phyloP scores from a whole-genome alignment of 2,797 vertebrate species.

The Sternarchorhynchus goeldii region DNA sequence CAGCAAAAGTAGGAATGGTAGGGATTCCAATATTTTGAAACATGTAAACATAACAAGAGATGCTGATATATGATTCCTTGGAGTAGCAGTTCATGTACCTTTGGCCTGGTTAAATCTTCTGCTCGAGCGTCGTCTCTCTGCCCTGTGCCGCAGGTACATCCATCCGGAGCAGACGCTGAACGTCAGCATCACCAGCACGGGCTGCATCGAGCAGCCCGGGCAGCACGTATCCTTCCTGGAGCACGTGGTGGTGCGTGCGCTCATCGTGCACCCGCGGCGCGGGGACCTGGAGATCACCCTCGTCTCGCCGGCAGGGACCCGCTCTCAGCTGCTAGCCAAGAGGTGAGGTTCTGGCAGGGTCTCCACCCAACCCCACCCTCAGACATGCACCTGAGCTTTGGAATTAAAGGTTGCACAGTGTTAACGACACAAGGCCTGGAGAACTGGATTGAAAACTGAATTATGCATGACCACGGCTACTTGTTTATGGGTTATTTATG shows the following conservation, averaged over 20 bases:
- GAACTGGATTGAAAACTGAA: no score
- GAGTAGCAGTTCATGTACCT: no score
- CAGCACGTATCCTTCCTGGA: constrained; percentile 83
- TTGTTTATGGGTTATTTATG: no score
- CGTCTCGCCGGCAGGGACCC: constrained; percentile 84
- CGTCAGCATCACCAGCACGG: constrained; percentile 73
- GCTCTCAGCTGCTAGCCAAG: constrained; percentile 85
- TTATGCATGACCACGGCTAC: no score
- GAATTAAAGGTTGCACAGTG: no score
- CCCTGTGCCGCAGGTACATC: constrained; percentile 76
- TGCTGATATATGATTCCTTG: no score
- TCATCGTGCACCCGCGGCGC: constrained; percentile 82
- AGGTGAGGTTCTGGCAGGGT: constrained; percentile 73
- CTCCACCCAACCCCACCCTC: no score
- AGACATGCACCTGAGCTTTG: background rate
- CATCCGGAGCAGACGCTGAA: constrained; percentile 80
- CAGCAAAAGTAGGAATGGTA: no score
- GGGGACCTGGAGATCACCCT: constrained; percentile 91
- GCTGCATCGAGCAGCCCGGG: constrained; percentile 77
- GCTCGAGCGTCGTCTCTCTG: background rate
- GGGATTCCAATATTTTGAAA: no score
- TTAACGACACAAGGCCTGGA: no score
- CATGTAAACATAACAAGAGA: no score
- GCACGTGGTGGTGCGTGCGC: constrained; percentile 83
- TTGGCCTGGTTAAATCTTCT: no score